phyloP scores from a whole-genome alignment of 92 coral and sea anemone genomes.

The Diadumene lineata region DNA sequence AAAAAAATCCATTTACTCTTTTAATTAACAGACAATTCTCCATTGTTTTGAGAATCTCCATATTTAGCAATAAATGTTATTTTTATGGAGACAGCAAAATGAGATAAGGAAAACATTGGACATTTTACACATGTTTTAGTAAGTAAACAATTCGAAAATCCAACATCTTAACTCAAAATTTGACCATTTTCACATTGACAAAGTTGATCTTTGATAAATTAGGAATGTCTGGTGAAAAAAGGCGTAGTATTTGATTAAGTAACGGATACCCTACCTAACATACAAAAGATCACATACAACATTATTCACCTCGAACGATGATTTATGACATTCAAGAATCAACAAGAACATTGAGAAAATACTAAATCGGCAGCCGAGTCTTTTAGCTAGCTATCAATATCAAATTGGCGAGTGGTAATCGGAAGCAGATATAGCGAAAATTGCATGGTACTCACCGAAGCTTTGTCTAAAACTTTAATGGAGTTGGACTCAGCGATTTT shows the following conservation, averaged over 20 bases:
- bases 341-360: not conserved
- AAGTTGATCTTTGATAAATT: not conserved
- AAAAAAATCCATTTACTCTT: not conserved
- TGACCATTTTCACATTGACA: not conserved
- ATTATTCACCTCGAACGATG: not conserved
- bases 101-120: not conserved
- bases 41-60: constrained; percentile 23
- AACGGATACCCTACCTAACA: constrained; percentile 13
- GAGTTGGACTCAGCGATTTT: constrained; percentile 90
- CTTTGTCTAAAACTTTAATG: constrained; percentile 92
- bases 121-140: constrained; percentile 10
- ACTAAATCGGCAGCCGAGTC: not conserved
- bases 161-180: not conserved
- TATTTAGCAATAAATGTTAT: constrained; percentile 32
- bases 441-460: constrained; percentile 68
- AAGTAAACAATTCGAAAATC: not conserved
- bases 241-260: constrained; percentile 8
- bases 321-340: not conserved
- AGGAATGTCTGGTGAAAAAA: not conserved
- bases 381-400: not conserved
- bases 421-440: constrained; percentile 22
- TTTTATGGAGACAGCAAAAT: not conserved
- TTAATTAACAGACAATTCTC: constrained; percentile 17
- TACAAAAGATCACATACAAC: constrained; percentile 7
- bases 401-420: not conserved